A percentile compares a stretch with the other conserved stretches of the same genome.
Conservation (phyloP, 2,113 vertebrate genomes). For the Tetraodon nigroviridis region DNA sequence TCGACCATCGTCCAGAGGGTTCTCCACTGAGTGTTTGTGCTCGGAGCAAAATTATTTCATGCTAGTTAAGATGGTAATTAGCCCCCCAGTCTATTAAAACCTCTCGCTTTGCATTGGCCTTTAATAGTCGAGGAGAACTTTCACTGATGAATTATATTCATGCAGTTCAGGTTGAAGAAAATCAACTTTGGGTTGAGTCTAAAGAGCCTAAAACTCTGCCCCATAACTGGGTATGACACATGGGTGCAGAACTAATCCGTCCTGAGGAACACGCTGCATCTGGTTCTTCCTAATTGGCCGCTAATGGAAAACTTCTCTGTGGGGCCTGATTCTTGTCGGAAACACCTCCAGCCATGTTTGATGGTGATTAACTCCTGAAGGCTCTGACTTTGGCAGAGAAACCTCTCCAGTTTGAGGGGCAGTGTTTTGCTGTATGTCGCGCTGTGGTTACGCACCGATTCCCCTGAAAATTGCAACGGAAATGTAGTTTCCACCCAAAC, state of each 20-base stretch:
- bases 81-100: too few species aligned
- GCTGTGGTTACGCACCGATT: not conserved
- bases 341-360: conserved; percentile 46
- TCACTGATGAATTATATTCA: not conserved
- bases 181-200: not conserved
- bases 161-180: not conserved
- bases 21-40: too few species aligned
- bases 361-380: conserved; percentile 38
- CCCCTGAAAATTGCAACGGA: not conserved
- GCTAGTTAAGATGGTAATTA: not conserved
- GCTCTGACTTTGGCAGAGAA: conserved; percentile 21
- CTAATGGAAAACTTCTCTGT: conserved; percentile 55
- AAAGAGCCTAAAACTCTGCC: conserved; percentile 4
- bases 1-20: too few species aligned
- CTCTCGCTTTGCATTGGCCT: too few species aligned
- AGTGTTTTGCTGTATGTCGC: too few species aligned
- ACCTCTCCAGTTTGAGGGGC: not conserved
- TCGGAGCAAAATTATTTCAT: not conserved
- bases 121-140: not conserved
- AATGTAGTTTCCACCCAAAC: conserved; percentile 18
- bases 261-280: conserved; percentile 47
- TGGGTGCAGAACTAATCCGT: conserved; percentile 55
- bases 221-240: conserved; percentile 60
- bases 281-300: conserved; percentile 59
- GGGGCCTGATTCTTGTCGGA: conserved; percentile 51